Evolutionary conservation across 2,797 vertebrate species (phyloP).

Genomic region (Danio aesculapii): DNA sequence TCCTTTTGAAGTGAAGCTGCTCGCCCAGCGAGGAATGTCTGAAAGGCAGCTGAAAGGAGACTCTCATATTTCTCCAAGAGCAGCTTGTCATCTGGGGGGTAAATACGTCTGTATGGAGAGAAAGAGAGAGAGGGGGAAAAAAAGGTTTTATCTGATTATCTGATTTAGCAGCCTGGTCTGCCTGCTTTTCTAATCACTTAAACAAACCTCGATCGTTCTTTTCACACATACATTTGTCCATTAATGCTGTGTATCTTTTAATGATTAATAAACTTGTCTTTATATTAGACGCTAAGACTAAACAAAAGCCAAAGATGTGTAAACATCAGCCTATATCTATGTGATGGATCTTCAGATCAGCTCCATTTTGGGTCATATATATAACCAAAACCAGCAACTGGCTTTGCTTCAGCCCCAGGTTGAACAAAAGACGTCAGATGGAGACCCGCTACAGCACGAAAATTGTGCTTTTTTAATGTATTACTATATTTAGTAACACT

Average conservation of each 20-base stretch:
- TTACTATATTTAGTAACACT: not conserved
- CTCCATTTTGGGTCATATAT: not conserved
- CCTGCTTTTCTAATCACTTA: constrained; percentile 55
- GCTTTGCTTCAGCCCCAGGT: constrained; percentile 5
- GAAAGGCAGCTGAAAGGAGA: constrained; percentile 94
- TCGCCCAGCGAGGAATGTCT: constrained; percentile 97
- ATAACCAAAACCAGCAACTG: constrained; percentile 38
- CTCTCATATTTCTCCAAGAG: constrained; percentile 98
- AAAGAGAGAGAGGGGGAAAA: constrained; percentile 43
- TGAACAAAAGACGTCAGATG: not conserved
- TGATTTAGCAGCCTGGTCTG: constrained; percentile 34
- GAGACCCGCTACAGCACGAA: not conserved
- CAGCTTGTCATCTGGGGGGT: constrained; percentile 98
- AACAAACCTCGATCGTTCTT: constrained; percentile 60
- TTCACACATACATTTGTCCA: constrained; percentile 55
- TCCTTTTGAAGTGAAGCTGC: constrained; percentile 97
- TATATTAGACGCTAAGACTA: constrained; percentile 64
- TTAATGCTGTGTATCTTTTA: constrained; percentile 47
- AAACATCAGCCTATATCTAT: constrained; percentile 67
- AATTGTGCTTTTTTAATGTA: not conserved
- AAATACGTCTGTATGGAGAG: constrained; percentile 88
- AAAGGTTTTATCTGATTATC: constrained; percentile 47
- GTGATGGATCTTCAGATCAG: constrained; percentile 62
- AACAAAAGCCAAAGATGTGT: constrained; percentile 69
- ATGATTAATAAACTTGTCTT: constrained; percentile 60